Evolutionary conservation across 2,888 invertebrate genomes (phyloP).

Genomic region (Papilio protenor): DNA sequence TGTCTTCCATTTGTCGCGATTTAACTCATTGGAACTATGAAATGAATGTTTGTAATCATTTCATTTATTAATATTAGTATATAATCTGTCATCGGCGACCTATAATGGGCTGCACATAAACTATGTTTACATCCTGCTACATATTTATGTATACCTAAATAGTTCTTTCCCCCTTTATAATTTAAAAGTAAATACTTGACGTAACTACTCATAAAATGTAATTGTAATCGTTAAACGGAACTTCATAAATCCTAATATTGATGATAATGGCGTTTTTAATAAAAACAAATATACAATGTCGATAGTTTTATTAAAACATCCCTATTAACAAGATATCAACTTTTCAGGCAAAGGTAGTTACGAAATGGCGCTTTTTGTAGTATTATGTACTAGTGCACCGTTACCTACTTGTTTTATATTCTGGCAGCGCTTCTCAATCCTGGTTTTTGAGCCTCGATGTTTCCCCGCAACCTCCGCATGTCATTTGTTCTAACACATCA

Average conservation of each 20-base stretch:
- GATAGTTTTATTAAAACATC: conserved; percentile 74
- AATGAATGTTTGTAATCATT: background rate
- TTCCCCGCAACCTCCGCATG: conserved; percentile 71
- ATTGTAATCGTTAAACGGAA: conserved; percentile 84
- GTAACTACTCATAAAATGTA: conserved; percentile 82
- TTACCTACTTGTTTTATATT: conserved; percentile 44
- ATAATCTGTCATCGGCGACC: conserved; percentile 3
- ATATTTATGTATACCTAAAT: conserved; percentile 61
- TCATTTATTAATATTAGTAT: background rate
- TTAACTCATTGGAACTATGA: background rate
- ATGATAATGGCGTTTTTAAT: conserved; percentile 85
- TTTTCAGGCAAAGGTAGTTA: conserved; percentile 51
- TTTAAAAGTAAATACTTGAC: conserved; percentile 78
- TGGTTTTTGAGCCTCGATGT: conserved; percentile 47
- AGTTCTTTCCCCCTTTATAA: conserved; percentile 75
- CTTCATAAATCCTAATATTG: conserved; percentile 85
- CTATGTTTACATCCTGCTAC: conserved; percentile 40
- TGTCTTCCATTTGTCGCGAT: conserved; percentile 65
- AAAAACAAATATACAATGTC: conserved; percentile 82
- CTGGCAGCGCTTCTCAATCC: conserved; percentile 47
- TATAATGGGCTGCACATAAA: conserved; percentile 58
- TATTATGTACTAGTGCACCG: conserved; percentile 47
- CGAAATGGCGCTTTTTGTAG: conserved; percentile 51
- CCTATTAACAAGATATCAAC: conserved; percentile 43
- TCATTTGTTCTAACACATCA: conserved; percentile 74